Percentiles rank a stretch among this genome's conserved stretches.
These are phyloP conservation scores for Oostethus manadensis DNA, from an alignment of 2,113 vertebrate species.

Conservation along the genomic window DNA sequence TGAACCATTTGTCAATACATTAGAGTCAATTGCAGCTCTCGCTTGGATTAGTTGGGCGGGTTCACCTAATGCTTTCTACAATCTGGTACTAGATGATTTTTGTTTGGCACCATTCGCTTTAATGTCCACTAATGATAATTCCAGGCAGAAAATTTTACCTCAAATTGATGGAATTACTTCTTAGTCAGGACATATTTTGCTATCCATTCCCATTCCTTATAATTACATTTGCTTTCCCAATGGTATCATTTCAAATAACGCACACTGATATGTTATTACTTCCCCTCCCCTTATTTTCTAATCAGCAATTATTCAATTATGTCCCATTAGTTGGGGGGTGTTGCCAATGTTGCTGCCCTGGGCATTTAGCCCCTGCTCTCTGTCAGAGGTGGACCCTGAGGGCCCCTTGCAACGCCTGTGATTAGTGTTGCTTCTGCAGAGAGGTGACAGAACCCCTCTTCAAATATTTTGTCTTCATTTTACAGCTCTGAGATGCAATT, in stretches of 20 bases:
- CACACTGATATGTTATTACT: conserved; percentile 57
- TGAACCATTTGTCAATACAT: conserved; percentile 5
- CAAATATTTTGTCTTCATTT: conserved; percentile 83
- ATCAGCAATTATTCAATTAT: conserved; percentile 78
- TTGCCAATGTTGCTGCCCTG: conserved; percentile 60
- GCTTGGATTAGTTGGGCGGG: conserved; percentile 10
- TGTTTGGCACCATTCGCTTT: conserved; percentile 8
- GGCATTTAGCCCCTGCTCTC: conserved; percentile 68
- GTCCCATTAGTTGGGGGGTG: conserved; percentile 71
- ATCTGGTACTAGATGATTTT: conserved; percentile 15
- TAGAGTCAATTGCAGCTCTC: not conserved
- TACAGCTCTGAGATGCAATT: conserved; percentile 74
- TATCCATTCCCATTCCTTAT: conserved; percentile 11
- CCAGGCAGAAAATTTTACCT: conserved; percentile 9
- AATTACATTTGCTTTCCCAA: conserved; percentile 40
- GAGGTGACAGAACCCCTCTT: conserved; percentile 80
- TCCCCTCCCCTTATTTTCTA: conserved; percentile 58
- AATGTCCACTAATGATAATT: conserved; percentile 16
- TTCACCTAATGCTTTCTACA: conserved; percentile 9
- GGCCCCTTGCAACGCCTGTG: conserved; percentile 59
- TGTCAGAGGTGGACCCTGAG: conserved; percentile 58
- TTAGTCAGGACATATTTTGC: conserved; percentile 11
- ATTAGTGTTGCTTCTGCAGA: conserved; percentile 75
- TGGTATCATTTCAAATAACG: conserved; percentile 55
- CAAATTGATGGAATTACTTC: conserved; percentile 22